Conservation (phyloP, 2,888 invertebrate genomes). For the Pimpla rufipes region DNA sequence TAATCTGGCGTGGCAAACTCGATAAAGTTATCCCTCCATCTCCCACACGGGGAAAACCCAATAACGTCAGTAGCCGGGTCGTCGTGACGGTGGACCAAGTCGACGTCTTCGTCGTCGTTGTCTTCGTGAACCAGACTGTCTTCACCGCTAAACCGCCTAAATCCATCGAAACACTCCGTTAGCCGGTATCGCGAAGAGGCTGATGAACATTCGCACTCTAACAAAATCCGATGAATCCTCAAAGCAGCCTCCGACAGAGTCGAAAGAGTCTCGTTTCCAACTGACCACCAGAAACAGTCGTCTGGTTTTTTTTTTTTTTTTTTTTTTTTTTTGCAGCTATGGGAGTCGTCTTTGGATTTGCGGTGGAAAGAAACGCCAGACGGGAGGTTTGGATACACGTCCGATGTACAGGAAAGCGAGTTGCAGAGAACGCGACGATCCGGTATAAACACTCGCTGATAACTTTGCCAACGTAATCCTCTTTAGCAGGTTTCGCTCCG, state of each 20-base stretch:
- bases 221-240: not conserved
- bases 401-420: not conserved
- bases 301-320: not conserved
- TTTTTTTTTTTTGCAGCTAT: too few species aligned
- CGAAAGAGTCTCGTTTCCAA: not conserved
- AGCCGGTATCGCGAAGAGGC: not conserved
- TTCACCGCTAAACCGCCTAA: too few species aligned
- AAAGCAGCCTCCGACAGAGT: not conserved
- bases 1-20: conserved; percentile 58
- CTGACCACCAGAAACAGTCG: not conserved
- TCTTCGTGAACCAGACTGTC: conserved; percentile 6
- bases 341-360: not conserved
- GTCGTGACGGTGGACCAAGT: not conserved
- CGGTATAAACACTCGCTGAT: not conserved
- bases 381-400: not conserved
- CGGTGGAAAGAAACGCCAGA: not conserved
- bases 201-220: not conserved
- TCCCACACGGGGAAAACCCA: conserved; percentile 45
- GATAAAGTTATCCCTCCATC: conserved; percentile 52
- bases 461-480: not conserved
- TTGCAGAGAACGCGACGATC: not conserved
- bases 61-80: conserved; percentile 41
- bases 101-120: conserved; percentile 50
- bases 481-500: not conserved
- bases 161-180: not conserved